Conservation (phyloP, 2,888 invertebrate species). For the Iphiclides podalirius region DNA sequence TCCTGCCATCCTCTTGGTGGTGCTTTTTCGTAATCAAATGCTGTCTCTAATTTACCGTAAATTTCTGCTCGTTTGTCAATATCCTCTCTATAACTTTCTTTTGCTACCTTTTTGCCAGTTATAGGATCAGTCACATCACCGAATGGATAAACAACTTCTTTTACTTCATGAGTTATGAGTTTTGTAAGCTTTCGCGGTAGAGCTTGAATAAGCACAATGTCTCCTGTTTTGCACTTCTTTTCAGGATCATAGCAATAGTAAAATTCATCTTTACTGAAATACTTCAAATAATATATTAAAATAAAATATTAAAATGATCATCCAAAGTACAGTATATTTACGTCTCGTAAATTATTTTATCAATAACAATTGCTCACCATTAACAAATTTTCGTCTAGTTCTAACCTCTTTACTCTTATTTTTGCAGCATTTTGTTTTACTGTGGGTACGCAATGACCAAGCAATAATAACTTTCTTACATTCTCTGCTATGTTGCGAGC, state of each 20-base stretch:
- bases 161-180: conserved; percentile 88
- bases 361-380: no score
- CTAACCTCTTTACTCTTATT: conserved; percentile 87
- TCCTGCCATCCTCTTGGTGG: conserved; percentile 90
- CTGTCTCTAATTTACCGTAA: conserved; percentile 84
- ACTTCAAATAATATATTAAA: conserved; percentile 75
- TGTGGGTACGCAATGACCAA: conserved; percentile 90
- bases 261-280: conserved; percentile 86
- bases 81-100: conserved; percentile 86
- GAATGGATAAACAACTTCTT: conserved; percentile 88
- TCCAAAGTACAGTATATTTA: no score
- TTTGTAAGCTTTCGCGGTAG: conserved; percentile 86
- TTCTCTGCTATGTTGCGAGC: conserved; percentile 61
- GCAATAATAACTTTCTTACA: conserved; percentile 78
- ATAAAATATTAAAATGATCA: conserved; percentile 10
- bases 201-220: conserved; percentile 88
- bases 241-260: conserved; percentile 89
- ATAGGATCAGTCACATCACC: conserved; percentile 94
- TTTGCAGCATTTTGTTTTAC: conserved; percentile 88
- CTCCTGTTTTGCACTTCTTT: conserved; percentile 89
- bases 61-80: conserved; percentile 83
- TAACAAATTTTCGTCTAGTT: conserved; percentile 86
- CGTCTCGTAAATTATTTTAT: no score
- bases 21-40: conserved; percentile 88
- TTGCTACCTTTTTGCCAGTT: conserved; percentile 88